Percentiles rank a stretch among this genome's conserved stretches.
Evolutionary conservation across 1,140 invertebrate genomes (phyloP).

Genomic region (Aphelenchoides avenae): DNA sequence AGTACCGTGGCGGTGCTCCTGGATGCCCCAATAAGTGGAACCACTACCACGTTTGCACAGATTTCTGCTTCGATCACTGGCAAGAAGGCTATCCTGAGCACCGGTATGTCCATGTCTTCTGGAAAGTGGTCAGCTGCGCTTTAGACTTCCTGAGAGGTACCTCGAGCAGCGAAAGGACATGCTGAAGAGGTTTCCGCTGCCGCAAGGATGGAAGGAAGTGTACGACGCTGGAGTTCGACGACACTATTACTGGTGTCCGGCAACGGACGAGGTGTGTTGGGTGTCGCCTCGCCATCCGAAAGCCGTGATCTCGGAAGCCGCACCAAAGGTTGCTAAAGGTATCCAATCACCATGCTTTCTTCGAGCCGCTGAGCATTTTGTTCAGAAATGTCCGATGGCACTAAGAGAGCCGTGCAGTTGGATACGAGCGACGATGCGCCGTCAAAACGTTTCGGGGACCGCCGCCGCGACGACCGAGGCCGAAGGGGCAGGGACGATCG

Average conservation of each 20-base stretch:
- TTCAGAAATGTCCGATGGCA: too few relatives aligned
- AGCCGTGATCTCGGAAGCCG: conserved; percentile 50
- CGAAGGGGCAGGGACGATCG: too few relatives aligned
- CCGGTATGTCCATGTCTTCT: conserved; percentile 54
- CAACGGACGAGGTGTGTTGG: conserved; percentile 75
- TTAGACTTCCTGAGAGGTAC: conserved; percentile 67
- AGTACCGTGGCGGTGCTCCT: conserved; percentile 58
- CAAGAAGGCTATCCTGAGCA: conserved; percentile 70
- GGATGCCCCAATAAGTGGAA: conserved; percentile 95
- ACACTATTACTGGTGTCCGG: conserved; percentile 90
- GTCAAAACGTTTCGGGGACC: too few relatives aligned
- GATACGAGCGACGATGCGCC: too few relatives aligned
- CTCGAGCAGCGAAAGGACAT: conserved; percentile 72
- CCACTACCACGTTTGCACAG: conserved; percentile 83
- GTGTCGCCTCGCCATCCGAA: conserved; percentile 52
- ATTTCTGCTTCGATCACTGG: conserved; percentile 83
- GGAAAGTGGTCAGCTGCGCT: conserved; percentile 2
- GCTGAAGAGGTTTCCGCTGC: conserved; percentile 82
- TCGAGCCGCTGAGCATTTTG: too few relatives aligned
- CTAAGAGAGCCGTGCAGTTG: too few relatives aligned
- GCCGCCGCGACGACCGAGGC: too few relatives aligned
- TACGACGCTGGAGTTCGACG: conserved; percentile 66
- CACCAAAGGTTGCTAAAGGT: conserved; percentile 38
- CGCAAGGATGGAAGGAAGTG: conserved; percentile 80
- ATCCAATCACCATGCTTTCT: too few relatives aligned